These are phyloP conservation scores for Stramonita haemastoma DNA, from an alignment of 2,888 invertebrate genomes.

Conservation along the genomic window DNA sequence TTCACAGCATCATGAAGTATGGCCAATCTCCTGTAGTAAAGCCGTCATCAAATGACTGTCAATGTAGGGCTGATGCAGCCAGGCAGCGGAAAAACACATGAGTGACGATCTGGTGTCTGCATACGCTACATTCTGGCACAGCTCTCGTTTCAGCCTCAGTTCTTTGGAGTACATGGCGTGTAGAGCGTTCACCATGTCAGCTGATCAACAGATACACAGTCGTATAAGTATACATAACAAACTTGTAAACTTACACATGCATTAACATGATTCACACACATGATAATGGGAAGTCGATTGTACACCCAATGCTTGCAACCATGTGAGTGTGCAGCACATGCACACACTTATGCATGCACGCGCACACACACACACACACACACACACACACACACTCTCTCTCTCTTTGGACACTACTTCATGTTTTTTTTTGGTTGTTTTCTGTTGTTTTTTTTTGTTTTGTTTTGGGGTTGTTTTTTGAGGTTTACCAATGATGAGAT, in stretches of 20 bases:
- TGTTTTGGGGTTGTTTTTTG: too few relatives aligned
- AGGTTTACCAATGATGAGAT: too few relatives aligned
- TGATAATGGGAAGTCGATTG: background rate
- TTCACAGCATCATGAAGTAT: slow-evolving; percentile 51
- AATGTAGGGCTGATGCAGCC: slow-evolving; percentile 79
- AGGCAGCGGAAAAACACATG: slow-evolving; percentile 79
- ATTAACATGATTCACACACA: background rate
- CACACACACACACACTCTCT: background rate
- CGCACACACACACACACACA: background rate
- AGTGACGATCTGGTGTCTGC: slow-evolving; percentile 75
- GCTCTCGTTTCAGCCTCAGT: slow-evolving; percentile 76
- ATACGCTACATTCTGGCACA: slow-evolving; percentile 79
- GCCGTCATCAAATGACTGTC: slow-evolving; percentile 58
- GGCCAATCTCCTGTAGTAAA: slow-evolving; percentile 69
- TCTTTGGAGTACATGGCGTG: slow-evolving; percentile 77
- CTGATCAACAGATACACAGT: slow-evolving; percentile 54
- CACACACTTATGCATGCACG: background rate
- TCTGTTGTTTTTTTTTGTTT: too few relatives aligned
- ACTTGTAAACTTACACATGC: too few relatives aligned
- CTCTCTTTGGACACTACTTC: too few relatives aligned
- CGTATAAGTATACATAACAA: background rate
- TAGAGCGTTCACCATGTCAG: slow-evolving; percentile 55
- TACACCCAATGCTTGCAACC: background rate
- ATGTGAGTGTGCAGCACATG: background rate
- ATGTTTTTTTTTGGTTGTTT: too few relatives aligned